A percentile compares a stretch with the other conserved stretches of the same genome.
Evolutionary conservation across 1,140 invertebrate species (phyloP).

Genomic region (Drosophila takahashii): DNA sequence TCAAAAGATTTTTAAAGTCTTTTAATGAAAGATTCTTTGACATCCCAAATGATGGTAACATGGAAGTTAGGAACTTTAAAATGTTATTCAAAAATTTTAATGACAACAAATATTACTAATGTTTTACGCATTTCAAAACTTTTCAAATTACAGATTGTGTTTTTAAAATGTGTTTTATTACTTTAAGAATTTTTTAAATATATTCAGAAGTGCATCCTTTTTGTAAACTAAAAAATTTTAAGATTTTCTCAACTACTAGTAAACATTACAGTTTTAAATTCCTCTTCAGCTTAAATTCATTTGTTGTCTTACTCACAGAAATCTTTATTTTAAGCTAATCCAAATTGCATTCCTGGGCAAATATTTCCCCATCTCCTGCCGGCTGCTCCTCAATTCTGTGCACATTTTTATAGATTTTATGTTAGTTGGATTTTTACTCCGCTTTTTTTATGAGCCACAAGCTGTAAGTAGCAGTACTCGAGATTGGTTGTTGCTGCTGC

Average conservation of each 20-base stretch:
- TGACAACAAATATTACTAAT: too few relatives aligned
- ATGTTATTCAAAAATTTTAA: too few relatives aligned
- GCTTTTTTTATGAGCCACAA: slow-evolving; percentile 57
- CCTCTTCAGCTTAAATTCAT: neutral
- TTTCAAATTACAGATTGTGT: too few relatives aligned
- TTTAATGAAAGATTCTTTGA: too few relatives aligned
- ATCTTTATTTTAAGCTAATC: slow-evolving; percentile 35
- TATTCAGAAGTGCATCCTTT: too few relatives aligned
- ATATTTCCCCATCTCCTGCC: slow-evolving; percentile 20
- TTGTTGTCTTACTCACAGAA: neutral
- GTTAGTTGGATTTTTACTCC: slow-evolving; percentile 44
- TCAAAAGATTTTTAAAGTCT: too few relatives aligned
- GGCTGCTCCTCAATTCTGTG: slow-evolving; percentile 48
- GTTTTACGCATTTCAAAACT: too few relatives aligned
- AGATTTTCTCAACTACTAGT: neutral
- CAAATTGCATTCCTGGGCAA: slow-evolving; percentile 48
- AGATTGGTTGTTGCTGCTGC: slow-evolving; percentile 46
- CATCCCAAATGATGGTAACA: too few relatives aligned
- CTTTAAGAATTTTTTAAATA: too few relatives aligned
- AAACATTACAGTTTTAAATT: neutral
- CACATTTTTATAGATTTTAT: slow-evolving; percentile 52
- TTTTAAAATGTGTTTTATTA: too few relatives aligned
- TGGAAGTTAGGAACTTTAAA: too few relatives aligned
- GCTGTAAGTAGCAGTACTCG: slow-evolving; percentile 68
- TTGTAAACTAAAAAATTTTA: too few relatives aligned